Base-by-base conservation (phyloP, 2,888 invertebrate species). In the Netelia virgata region DNA sequence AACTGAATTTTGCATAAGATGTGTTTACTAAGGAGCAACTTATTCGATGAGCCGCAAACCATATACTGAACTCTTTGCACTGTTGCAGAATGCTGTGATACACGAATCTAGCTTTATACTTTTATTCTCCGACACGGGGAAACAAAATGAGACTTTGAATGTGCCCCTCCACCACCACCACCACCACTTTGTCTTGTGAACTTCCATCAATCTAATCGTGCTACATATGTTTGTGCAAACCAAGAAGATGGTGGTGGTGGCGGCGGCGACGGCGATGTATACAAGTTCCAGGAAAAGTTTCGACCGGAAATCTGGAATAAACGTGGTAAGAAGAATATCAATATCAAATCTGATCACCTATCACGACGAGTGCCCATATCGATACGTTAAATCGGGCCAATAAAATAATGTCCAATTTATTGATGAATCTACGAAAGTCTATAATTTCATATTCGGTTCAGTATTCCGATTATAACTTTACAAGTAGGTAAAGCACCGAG, bases 201-300 rank as follows among this genome's bases (percentile, higher is more conserved):
- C 83, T 77, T 80, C 70, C 81, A 75, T 86, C 64, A 86, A 86
- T 86, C 86, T 86, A 81, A 84, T 84, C 81, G 84, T 72, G 68
- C 57, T 63, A 64, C 73, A 64, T 64, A 61, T 18, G 43, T 28
- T 81, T 78, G 64, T 53, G 20, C 50, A 73, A 75, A 59, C 59
- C 14, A 59, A 75, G 57, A 70, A 36, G 57, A 53, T n/a, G 16
- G 28, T 18, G 66, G 64, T 36, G 66, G 43, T 11, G 41, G 53
- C 14, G 75, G 68, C 61, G 59, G 74, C 36, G 59, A 69, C 36
- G 11, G 11, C 41, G 28, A 20, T 36, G n/a, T 1, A 10, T 69
- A 57, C 16, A 59, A 82, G 43, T 82, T 47, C 55, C 75, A 70
- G 28, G 14, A 76, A 63, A 61, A 68, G 53, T 57, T 80, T 84